Evolutionary conservation across 1,140 invertebrate species (phyloP).

Genomic region (Drosophila elegans): DNA sequence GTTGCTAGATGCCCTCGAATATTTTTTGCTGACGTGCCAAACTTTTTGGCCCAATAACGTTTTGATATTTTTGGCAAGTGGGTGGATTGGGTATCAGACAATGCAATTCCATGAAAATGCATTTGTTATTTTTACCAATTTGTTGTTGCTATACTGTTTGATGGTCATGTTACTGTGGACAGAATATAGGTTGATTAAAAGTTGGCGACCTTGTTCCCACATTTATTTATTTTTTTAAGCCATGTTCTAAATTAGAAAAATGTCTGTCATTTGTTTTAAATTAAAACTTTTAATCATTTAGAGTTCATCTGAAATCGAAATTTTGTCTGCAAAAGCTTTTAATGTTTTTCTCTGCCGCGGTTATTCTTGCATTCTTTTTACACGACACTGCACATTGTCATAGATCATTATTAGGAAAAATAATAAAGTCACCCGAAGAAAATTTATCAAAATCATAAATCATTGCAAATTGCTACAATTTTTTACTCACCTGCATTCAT

Average conservation of each 20-base stretch:
- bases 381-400: conserved; percentile 24
- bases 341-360: background rate
- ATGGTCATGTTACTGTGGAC: conserved; percentile 26
- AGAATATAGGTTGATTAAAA: conserved; percentile 15
- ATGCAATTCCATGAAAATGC: conserved; percentile 77
- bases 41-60: conserved; percentile 74
- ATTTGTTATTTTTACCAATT: conserved; percentile 70
- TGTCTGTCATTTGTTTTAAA: too few relatives aligned
- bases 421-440: conserved; percentile 78
- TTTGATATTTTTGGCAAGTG: conserved; percentile 67
- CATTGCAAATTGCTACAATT: conserved; percentile 72
- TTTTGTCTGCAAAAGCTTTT: background rate
- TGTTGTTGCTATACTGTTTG: conserved; percentile 39
- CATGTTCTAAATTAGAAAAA: too few relatives aligned
- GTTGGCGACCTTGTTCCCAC: conserved; percentile 6
- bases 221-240: background rate
- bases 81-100: background rate
- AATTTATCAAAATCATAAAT: conserved; percentile 83
- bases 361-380: conserved; percentile 1
- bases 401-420: conserved; percentile 78
- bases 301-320: too few relatives aligned
- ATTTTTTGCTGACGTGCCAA: conserved; percentile 77
- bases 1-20: conserved; percentile 42
- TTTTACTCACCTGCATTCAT: conserved; percentile 43
- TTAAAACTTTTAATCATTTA: too few relatives aligned